A percentile compares a stretch with the other conserved stretches of the same genome.
Conservation (phyloP, 2,113 vertebrate genomes). For the Gambusia affinis region DNA sequence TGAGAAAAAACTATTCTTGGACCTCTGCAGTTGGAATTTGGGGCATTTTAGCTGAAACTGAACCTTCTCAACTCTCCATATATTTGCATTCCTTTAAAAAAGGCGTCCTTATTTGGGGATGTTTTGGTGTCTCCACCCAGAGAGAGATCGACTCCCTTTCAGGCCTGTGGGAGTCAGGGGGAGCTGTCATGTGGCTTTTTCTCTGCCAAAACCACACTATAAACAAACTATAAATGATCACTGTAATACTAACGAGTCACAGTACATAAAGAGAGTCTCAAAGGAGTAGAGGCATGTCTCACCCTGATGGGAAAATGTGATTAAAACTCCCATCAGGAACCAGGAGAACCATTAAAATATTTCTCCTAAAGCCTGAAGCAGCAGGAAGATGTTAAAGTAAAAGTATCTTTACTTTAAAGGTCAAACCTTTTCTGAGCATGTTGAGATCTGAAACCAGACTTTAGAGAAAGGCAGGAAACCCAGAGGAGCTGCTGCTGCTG, state of each 20-base stretch:
- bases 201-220: constrained; percentile 27
- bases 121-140: constrained; percentile 12
- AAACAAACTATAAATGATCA: constrained; percentile 36
- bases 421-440: no score
- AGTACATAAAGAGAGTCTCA: neutral
- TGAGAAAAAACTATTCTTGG: constrained; percentile 21
- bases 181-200: constrained; percentile 35
- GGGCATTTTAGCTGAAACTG: constrained; percentile 19
- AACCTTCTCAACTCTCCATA: neutral
- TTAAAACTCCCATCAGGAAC: neutral
- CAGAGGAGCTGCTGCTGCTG: no score
- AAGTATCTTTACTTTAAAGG: no score
- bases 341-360: neutral
- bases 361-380: neutral
- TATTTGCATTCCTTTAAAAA: neutral
- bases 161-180: constrained; percentile 25
- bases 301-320: constrained; percentile 7
- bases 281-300: neutral
- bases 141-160: constrained; percentile 4
- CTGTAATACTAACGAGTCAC: neutral
- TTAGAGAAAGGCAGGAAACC: no score
- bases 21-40: constrained; percentile 42
- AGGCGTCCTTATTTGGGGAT: constrained; percentile 33
- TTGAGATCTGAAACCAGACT: no score
- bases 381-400: neutral